Evolutionary conservation across 2,113 vertebrate genomes (phyloP).

Genomic region (Pollachius pollachius): DNA sequence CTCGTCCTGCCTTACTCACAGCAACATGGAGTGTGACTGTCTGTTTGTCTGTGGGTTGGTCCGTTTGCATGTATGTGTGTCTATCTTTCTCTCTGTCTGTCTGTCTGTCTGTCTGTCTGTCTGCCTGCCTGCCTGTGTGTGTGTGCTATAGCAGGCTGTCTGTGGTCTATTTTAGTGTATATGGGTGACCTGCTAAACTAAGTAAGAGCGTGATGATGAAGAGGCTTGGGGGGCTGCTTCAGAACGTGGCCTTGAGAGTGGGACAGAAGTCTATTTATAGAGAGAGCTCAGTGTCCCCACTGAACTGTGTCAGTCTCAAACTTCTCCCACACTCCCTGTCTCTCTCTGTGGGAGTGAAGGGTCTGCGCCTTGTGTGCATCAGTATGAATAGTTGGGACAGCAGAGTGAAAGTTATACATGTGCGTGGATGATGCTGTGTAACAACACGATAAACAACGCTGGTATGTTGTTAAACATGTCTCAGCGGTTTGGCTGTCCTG

Average conservation of each 20-base stretch:
- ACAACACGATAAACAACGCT: too few relatives aligned
- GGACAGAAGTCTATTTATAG: constrained; percentile 74
- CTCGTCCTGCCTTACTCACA: too few relatives aligned
- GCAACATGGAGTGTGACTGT: neutral
- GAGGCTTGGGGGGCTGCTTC: constrained; percentile 59
- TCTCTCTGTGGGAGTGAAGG: neutral
- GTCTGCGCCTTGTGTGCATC: neutral
- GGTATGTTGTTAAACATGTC: neutral
- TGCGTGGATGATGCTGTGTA: neutral
- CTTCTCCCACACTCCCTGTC: constrained; percentile 57
- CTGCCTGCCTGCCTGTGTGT: neutral
- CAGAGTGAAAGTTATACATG: neutral
- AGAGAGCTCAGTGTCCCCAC: constrained; percentile 62
- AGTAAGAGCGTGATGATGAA: constrained; percentile 15
- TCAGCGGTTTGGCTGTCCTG: neutral
- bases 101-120: neutral
- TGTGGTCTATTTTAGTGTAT: constrained; percentile 58
- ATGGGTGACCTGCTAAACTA: constrained; percentile 65
- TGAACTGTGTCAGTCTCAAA: constrained; percentile 66
- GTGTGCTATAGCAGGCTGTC: constrained; percentile 22
- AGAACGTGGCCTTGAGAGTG: constrained; percentile 66
- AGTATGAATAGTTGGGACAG: neutral
- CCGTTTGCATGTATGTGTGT: neutral
- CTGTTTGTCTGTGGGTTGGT: neutral
- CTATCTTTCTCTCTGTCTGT: neutral